Base-by-base conservation (phyloP, 2,113 vertebrate genomes). In the Brachypteracias leptosomus region DNA sequence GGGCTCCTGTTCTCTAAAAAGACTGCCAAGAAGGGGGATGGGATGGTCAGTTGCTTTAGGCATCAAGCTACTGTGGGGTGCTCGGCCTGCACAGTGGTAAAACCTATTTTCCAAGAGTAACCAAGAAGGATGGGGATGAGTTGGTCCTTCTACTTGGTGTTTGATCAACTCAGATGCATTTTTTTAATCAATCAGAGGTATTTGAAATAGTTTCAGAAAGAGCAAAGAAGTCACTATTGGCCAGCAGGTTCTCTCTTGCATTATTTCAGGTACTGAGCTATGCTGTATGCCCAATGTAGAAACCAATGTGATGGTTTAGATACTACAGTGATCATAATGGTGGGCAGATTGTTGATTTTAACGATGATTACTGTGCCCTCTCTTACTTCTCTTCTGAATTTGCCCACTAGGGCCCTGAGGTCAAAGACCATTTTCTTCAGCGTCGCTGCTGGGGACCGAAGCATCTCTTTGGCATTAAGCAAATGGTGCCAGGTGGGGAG, bases 161-260 rank as follows among this genome's bases (percentile, higher is more conserved):
- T 79, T 33, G 33, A 36, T 77, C 29, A 0, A 2, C 59, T 7
- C 38, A 44, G 42, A 20, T 93, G 57, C 25, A 24, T 55, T 66
- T 83, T 87, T 75, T 83, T 12, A 42, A n/a, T 81, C 58, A 22
- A 17, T 86, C 28, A 66, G 85, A 77, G 14, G 25, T 20, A 6
- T 81, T 63, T 86, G 44, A 85, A 65, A 72, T n/a, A 58, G 52
- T 68, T 89, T 66, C 89, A 83, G 75, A 85, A 78, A 70, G 46
- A 85, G 29, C 19, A 35, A 81, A 44, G 55, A 71, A 52, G 26
- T 54, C 20, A 6, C 6, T 85, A 18, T 59, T 85, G 42, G 54
- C 33, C 47, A 51, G 28, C 38, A 80, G 20, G 47, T 93, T 55
- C 21, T 63, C 51, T 67, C 44, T 86, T 84, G 54, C 4, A 35